Evolutionary conservation across 2,113 vertebrate species (phyloP).

Genomic region (Pampusana beccarii): DNA sequence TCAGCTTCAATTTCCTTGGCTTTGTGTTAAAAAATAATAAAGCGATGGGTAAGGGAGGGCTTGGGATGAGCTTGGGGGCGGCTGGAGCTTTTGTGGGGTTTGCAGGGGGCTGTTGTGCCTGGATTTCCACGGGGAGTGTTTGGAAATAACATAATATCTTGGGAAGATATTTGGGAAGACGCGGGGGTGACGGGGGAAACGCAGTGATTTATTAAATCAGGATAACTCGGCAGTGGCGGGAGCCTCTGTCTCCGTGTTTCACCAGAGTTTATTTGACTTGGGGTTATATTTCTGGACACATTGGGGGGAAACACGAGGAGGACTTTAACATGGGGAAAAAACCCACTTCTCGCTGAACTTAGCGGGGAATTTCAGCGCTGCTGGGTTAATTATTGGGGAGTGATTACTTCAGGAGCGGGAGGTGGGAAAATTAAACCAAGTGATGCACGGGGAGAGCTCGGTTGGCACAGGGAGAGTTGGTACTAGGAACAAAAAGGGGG

Average conservation of each 20-base stretch:
- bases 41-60: no score
- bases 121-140: background rate
- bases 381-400: rapidly evolving
- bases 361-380: background rate
- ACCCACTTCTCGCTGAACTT: background rate
- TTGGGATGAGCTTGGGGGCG: background rate
- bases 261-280: background rate
- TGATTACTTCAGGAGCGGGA: background rate
- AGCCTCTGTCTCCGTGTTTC: background rate
- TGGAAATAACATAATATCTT: constrained; percentile 19
- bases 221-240: background rate
- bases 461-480: background rate
- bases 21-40: background rate
- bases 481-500: background rate
- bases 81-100: background rate
- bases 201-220: background rate
- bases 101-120: background rate
- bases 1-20: rapidly evolving
- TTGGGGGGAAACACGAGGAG: background rate
- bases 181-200: background rate
- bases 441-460: background rate
- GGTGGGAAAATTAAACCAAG: background rate
- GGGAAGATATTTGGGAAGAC: background rate
- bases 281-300: background rate
- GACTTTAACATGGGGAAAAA: background rate